Evolutionary conservation across 2,113 vertebrate genomes (phyloP).

Genomic region (Hiodon tergisus): DNA sequence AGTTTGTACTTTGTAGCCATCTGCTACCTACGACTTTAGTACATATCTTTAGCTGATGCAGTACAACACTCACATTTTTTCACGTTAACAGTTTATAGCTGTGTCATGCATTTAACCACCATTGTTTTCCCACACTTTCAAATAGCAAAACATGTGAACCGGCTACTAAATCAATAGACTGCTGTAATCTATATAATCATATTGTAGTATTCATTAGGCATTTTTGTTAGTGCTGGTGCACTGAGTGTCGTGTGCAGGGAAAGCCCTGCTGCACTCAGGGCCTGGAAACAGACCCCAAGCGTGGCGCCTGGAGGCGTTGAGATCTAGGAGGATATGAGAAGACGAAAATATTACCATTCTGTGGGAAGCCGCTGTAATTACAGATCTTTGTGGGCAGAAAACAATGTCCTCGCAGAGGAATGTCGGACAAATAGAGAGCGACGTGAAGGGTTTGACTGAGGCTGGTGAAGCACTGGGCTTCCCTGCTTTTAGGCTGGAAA

Average conservation of each 20-base stretch:
- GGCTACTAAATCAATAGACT: not conserved
- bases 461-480: not conserved
- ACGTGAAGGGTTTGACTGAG: not conserved
- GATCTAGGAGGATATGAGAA: not conserved
- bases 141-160: not conserved
- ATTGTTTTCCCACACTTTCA: not conserved
- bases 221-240: not conserved
- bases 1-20: too few relatives aligned
- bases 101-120: not conserved
- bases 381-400: not conserved
- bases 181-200: not conserved
- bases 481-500: slow-evolving; percentile 12
- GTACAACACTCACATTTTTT: too few relatives aligned
- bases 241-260: not conserved
- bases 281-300: not conserved
- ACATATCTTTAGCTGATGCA: too few relatives aligned
- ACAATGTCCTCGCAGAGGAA: not conserved
- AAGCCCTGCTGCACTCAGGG: not conserved
- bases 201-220: not conserved
- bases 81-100: not conserved
- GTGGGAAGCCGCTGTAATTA: not conserved
- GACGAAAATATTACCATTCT: not conserved
- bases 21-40: too few relatives aligned
- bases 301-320: not conserved
- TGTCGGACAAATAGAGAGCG: slow-evolving; percentile 1